Base-by-base conservation (phyloP, 2,797 vertebrate genomes). In the Mormyrops boulengeri region DNA sequence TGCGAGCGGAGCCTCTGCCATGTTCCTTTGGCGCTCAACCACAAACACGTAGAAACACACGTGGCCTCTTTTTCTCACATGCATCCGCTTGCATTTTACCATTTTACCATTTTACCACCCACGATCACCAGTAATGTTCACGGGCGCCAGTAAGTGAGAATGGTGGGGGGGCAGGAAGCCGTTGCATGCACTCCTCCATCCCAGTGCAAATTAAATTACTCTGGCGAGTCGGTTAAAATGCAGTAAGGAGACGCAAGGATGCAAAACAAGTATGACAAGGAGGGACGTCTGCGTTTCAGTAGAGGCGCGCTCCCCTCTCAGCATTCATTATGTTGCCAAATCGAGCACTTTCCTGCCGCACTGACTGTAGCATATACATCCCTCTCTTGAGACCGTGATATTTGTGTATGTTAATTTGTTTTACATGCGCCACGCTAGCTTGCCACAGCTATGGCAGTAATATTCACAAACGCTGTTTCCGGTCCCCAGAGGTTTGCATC, bases 101-200 rank as follows among this genome's bases (percentile, higher is more conserved):
- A 30, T 30, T 30, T 30, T 30, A 30, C 73, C 66, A 38, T 85
- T 82, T 73, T 84, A 66, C 66, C 73, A 88, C 90, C 88, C 86
- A 89, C 84, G 41, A 41, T 85, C 47, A 77, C 47, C 66, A 82
- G 86, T 55, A 69, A 38, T 77, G 60, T 90, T 91, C 90, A 91
- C 90, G 87, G 89, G 89, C 87, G 38, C 60, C n/a, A 22, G 77
- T 66, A n/a, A 80, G 11, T 3, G 77, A 92, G 90, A 19, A 82
- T 3, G 38, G 26, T 6, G 26, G 26, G 49, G n/a, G 88, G 1
- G 66, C 7, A 11, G 19, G 55, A 60, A 77, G 14, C 34, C 0
- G 0, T 4, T 3, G 17, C 17, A 8, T n/a, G 73, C 17, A 2
- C 6, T 17, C 38, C 86, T 85, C 22, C 47, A 14, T 85, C 9